Evolutionary conservation across 2,113 vertebrate genomes (phyloP).

Genomic region (Gnathonemus echidnorhynchus): DNA sequence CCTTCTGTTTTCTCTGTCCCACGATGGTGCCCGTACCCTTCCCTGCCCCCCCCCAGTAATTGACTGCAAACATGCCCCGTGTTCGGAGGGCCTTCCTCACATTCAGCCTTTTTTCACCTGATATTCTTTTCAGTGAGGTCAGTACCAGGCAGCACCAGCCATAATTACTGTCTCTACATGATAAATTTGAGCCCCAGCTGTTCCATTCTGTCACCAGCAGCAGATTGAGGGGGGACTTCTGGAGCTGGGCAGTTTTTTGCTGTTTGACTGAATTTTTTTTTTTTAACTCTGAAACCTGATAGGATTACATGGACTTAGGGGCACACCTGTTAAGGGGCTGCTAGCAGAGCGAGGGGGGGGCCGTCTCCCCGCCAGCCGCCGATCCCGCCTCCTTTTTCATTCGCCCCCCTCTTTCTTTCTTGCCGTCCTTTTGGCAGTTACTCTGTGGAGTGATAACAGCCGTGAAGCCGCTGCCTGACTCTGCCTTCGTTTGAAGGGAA

Average conservation of each 20-base stretch:
- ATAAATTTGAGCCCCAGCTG: conserved; percentile 74
- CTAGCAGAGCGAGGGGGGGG: conserved; percentile 71
- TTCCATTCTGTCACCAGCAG: conserved; percentile 63
- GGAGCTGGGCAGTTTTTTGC: conserved; percentile 45
- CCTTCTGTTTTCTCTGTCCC: neutral
- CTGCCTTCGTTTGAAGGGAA: neutral
- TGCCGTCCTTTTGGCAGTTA: conserved; percentile 31
- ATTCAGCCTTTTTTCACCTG: conserved; percentile 43
- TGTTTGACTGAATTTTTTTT: conserved; percentile 59
- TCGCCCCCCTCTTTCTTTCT: conserved; percentile 5
- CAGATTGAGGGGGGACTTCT: conserved; percentile 37
- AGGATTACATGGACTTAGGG: conserved; percentile 68
- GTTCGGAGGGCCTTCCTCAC: conserved; percentile 53
- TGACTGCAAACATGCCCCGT: conserved; percentile 64
- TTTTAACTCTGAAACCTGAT: conserved; percentile 64
- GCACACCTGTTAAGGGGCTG: conserved; percentile 72
- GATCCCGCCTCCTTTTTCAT: neutral
- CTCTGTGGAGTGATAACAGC: conserved; percentile 28
- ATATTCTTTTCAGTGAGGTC: conserved; percentile 63
- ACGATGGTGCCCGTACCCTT: conserved; percentile 52
- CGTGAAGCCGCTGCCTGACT: neutral
- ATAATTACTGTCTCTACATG: conserved; percentile 77
- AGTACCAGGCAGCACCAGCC: conserved; percentile 70
- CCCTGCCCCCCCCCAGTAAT: conserved; percentile 58
- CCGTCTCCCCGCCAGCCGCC: conserved; percentile 46